Conservation (phyloP, 2,888 invertebrate genomes). For the Ctena decussata region DNA sequence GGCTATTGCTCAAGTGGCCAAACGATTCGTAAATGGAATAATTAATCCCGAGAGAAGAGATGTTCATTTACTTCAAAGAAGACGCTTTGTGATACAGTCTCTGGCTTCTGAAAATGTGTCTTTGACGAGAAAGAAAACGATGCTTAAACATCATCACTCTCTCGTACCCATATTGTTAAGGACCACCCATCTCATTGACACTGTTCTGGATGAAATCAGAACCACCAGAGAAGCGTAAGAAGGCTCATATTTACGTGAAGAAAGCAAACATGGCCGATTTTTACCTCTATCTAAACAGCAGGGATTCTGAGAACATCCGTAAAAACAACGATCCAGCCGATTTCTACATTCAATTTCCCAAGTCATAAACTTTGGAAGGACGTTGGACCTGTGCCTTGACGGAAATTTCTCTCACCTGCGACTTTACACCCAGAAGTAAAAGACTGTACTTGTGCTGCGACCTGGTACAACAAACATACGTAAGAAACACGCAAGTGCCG, state of each 20-base stretch:
- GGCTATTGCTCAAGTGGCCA: conserved; percentile 6
- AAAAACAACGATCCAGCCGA: neutral
- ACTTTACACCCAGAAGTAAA: neutral
- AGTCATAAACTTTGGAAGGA: neutral
- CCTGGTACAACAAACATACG: neutral
- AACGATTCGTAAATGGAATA: neutral
- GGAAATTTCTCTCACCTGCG: neutral
- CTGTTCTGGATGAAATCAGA: neutral
- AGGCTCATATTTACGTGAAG: too few relatives aligned
- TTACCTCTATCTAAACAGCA: neutral
- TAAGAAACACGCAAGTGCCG: neutral
- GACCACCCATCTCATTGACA: neutral
- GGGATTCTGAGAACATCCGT: neutral
- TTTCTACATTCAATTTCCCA: neutral
- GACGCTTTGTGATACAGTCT: neutral
- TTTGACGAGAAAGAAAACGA: neutral
- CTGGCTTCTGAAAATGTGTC: neutral
- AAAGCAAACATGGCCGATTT: neutral
- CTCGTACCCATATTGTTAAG: neutral
- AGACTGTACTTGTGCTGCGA: neutral
- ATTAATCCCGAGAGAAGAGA: conserved; percentile 27
- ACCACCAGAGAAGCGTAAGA: neutral
- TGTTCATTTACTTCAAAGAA: conserved; percentile 10
- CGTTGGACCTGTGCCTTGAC: neutral
- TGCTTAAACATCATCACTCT: neutral